A percentile compares a stretch with the other conserved stretches of the same genome.
These are phyloP conservation scores for Drosophila subpulchrella DNA, from an alignment of 1,140 invertebrate species.

Conservation along the genomic window DNA sequence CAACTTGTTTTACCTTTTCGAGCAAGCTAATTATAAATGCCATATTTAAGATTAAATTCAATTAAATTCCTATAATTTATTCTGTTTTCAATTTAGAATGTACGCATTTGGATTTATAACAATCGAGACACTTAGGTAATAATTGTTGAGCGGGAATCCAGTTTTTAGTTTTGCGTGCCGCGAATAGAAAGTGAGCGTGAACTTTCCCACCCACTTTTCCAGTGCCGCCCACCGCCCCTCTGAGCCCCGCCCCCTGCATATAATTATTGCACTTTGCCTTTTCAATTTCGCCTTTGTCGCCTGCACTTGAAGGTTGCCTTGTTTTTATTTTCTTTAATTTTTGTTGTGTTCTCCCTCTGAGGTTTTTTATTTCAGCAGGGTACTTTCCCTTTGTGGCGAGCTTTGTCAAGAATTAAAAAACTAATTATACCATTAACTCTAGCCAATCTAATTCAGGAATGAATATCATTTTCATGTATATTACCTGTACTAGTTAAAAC, in stretches of 20 bases:
- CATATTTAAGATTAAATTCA: background rate
- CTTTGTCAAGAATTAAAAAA: background rate
- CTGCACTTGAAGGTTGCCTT: constrained; percentile 21
- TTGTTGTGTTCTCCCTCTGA: constrained; percentile 1
- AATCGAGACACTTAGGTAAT: background rate
- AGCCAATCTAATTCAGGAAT: too few relatives aligned
- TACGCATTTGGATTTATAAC: background rate
- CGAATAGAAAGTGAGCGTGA: constrained; percentile 68
- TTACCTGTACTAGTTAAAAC: too few relatives aligned
- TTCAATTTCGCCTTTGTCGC: constrained; percentile 19
- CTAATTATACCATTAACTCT: too few relatives aligned
- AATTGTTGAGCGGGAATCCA: background rate
- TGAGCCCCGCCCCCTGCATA: constrained; percentile 4
- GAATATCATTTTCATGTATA: too few relatives aligned
- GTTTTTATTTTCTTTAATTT: constrained; percentile 13
- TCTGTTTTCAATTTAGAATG: background rate
- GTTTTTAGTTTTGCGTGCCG: constrained; percentile 39
- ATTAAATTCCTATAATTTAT: background rate
- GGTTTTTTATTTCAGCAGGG: background rate
- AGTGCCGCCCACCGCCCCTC: constrained; percentile 2
- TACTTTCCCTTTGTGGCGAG: background rate
- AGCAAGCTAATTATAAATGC: background rate
- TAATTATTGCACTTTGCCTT: constrained; percentile 27
- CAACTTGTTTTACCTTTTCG: background rate
- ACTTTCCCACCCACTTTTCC: constrained; percentile 56